Conservation (phyloP, 2,797 vertebrate genomes). For the Choloepus didactylus region DNA sequence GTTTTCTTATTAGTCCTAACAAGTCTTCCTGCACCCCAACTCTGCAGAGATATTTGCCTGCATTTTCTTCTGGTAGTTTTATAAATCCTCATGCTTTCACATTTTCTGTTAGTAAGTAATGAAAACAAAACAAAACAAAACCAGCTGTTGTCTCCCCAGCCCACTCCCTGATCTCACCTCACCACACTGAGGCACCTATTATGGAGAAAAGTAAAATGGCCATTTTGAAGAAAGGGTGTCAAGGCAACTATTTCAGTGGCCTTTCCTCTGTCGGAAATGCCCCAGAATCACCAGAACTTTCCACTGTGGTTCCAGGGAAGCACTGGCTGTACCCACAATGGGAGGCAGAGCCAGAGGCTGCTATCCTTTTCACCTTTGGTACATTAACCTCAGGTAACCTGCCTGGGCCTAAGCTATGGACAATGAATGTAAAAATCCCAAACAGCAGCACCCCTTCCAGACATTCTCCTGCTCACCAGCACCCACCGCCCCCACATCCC, state of each 20-base stretch:
- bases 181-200: not conserved
- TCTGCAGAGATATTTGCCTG: not conserved
- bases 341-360: too few species aligned
- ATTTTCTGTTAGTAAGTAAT: conserved; percentile 10
- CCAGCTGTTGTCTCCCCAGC: not conserved
- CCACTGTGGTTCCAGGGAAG: fast-evolving
- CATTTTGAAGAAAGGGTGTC: not conserved
- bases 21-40: not conserved
- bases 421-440: not conserved
- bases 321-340: not conserved
- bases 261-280: not conserved
- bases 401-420: not conserved
- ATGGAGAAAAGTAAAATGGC: not conserved
- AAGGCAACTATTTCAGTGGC: not conserved
- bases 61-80: not conserved
- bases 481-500: not conserved
- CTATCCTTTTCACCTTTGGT: not conserved
- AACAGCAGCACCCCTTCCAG: not conserved
- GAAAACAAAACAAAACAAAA: not conserved
- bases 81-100: not conserved
- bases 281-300: not conserved
- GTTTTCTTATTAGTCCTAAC: not conserved
- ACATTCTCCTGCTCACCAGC: not conserved
- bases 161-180: not conserved
- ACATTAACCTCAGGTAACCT: fast-evolving